Evolutionary conservation across 2,888 invertebrate species (phyloP).

Genomic region (Heterodera filipjevi): DNA sequence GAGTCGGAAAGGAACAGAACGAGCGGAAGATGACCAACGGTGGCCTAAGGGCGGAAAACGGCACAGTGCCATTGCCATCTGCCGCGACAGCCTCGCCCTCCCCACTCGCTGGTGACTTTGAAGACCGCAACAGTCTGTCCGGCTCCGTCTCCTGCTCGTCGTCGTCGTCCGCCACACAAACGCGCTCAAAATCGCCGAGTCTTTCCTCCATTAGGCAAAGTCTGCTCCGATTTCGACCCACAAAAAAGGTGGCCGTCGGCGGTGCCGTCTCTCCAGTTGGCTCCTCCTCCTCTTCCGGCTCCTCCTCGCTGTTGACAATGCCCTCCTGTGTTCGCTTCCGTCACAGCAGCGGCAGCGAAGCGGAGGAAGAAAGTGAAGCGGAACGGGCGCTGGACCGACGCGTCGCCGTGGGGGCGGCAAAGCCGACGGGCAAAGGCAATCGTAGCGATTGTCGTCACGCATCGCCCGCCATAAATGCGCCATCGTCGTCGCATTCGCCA

Average conservation of each 20-base stretch:
- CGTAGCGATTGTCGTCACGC: neutral
- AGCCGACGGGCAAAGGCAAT: neutral
- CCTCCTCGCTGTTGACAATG: neutral
- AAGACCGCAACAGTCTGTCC: slow-evolving; percentile 17
- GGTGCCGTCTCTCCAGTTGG: neutral
- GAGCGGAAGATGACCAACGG: neutral
- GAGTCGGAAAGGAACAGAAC: neutral
- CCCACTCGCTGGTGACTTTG: neutral
- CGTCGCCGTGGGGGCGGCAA: neutral
- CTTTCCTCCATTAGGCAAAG: slow-evolving; percentile 37
- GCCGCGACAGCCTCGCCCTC: neutral
- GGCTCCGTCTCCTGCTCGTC: slow-evolving; percentile 18
- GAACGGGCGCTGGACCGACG: neutral
- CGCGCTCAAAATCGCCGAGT: slow-evolving; percentile 37
- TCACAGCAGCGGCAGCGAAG: slow-evolving; percentile 17
- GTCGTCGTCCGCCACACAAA: slow-evolving; percentile 9
- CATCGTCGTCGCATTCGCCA: slow-evolving; percentile 12
- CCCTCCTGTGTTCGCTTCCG: neutral
- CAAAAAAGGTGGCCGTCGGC: neutral
- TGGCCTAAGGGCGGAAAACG: neutral
- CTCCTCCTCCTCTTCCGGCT: slow-evolving; percentile 6
- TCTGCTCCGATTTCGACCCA: slow-evolving; percentile 26
- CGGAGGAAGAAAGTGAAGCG: slow-evolving; percentile 3
- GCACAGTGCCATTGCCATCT: neutral
- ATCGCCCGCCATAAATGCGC: neutral